Evolutionary conservation across 2,888 invertebrate species (phyloP), one percentile per base, ranked within the genome.

Genomic region (Mellilla xanthometata): DNA sequence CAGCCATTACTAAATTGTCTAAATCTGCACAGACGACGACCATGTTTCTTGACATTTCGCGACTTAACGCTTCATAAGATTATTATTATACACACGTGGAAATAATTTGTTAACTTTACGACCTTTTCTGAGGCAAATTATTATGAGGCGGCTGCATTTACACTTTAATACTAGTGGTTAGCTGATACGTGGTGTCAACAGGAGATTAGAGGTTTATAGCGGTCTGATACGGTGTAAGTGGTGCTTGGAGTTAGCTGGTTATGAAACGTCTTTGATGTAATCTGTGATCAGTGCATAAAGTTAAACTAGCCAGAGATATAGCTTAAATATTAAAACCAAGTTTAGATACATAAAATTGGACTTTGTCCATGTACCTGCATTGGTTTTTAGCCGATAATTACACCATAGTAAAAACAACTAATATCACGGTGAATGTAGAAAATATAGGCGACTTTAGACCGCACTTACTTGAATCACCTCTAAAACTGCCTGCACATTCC

Each of bases 101-200:
- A n/a, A 42, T 42, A 42, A 42, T 30, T 13, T 12, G 22, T 11
- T 2, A 1, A 5, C 27, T 43, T 43, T 43, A 43, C 24, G 26
- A 13, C 3, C 30, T 22, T 6, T 12, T 9, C 42, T 23, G 34
- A 4, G 30, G 29, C 41, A 24, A 35, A 12, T 15, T 33, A 41
- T 32, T 24, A 26, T 12, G 24, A 24, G 8, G 24, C 4, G 24
- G 8, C 24, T n/a, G 8, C 8, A n/a, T 24, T 24, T 24, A 24
- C 24, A 24, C 24, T 35, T 26, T 24, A 34, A 12, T 7, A 2
- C 24, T 24, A 12, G 6, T 4, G 33, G 3, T 15, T 6, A 26
- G 35, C 4, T 35, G 26, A 35, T 7, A 13, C 12, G 12, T 13
- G 9, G 13, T 26, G 12, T 26, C 35, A 5, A 3, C 35, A 11